Evolutionary conservation across 2,888 invertebrate species (phyloP).

Genomic region (Beris morrisii): DNA sequence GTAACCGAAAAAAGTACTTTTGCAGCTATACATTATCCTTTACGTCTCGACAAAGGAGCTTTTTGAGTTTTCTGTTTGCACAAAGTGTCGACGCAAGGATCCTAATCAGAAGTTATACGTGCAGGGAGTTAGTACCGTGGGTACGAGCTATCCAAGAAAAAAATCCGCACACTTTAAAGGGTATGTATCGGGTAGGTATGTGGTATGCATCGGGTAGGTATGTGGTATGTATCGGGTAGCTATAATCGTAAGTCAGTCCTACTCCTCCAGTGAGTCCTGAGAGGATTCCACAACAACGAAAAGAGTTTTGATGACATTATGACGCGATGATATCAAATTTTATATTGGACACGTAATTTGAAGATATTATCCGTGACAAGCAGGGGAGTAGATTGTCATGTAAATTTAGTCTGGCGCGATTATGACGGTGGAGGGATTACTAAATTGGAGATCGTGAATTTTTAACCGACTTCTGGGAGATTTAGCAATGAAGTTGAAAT

Average conservation of each 20-base stretch:
- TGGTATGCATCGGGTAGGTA: too few species aligned
- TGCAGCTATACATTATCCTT: slow-evolving; percentile 10
- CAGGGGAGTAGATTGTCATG: too few species aligned
- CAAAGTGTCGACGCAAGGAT: slow-evolving; percentile 22
- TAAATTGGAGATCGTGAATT: too few species aligned
- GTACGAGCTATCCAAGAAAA: background rate
- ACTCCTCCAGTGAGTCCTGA: background rate
- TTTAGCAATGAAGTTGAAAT: too few species aligned
- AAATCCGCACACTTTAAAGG: too few species aligned
- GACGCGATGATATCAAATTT: slow-evolving; percentile 7
- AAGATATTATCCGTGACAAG: background rate
- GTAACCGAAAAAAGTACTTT: slow-evolving; percentile 10
- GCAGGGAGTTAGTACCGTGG: slow-evolving; percentile 34
- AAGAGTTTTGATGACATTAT: background rate
- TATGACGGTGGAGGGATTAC: too few species aligned
- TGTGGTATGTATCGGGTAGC: too few species aligned
- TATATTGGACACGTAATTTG: slow-evolving; percentile 10
- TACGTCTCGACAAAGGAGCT: slow-evolving; percentile 26
- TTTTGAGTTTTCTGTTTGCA: slow-evolving; percentile 31
- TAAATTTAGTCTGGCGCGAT: too few species aligned
- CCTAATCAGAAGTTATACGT: slow-evolving; percentile 36
- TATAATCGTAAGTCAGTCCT: too few species aligned
- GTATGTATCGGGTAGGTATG: too few species aligned
- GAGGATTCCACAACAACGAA: background rate
- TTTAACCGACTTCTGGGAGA: too few species aligned